Evolutionary conservation across 2,797 vertebrate species (phyloP).

Genomic region (Podarcis siculus): DNA sequence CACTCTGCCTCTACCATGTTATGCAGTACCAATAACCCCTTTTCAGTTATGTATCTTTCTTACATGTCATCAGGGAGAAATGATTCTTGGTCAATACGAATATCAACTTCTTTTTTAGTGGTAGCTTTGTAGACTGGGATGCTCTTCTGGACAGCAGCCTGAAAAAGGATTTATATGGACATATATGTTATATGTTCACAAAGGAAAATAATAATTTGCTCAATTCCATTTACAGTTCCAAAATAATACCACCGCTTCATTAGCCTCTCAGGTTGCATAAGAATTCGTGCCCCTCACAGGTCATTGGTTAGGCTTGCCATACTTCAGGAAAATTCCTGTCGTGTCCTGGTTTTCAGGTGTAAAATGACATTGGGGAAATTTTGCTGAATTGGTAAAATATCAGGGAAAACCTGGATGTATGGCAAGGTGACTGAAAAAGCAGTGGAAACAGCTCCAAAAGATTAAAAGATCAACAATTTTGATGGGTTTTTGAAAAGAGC

Average conservation of each 20-base stretch:
- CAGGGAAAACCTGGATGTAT: too few species aligned
- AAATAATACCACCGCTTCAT: neutral
- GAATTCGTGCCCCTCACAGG: neutral
- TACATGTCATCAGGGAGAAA: constrained; percentile 91
- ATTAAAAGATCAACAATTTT: too few species aligned
- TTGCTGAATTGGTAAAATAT: too few species aligned
- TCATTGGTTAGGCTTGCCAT: neutral
- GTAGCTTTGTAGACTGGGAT: constrained; percentile 89
- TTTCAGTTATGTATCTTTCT: constrained; percentile 55
- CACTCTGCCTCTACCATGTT: neutral
- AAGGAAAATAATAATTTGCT: neutral
- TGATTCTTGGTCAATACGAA: constrained; percentile 91
- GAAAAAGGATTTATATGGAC: constrained; percentile 47
- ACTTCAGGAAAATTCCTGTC: neutral
- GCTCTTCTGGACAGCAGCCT: constrained; percentile 91
- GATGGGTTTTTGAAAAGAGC: too few species aligned
- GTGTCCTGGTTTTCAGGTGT: too few species aligned
- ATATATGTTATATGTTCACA: constrained; percentile 1
- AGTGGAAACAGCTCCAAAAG: too few species aligned
- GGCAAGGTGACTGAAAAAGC: too few species aligned
- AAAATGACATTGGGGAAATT: too few species aligned
- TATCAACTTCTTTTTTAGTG: constrained; percentile 89
- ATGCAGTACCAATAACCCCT: neutral
- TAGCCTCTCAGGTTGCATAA: neutral
- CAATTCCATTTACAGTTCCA: neutral